Evolutionary conservation across 92 coral and sea anemone genomes (phyloP).

Genomic region (Galaxea fascicularis): DNA sequence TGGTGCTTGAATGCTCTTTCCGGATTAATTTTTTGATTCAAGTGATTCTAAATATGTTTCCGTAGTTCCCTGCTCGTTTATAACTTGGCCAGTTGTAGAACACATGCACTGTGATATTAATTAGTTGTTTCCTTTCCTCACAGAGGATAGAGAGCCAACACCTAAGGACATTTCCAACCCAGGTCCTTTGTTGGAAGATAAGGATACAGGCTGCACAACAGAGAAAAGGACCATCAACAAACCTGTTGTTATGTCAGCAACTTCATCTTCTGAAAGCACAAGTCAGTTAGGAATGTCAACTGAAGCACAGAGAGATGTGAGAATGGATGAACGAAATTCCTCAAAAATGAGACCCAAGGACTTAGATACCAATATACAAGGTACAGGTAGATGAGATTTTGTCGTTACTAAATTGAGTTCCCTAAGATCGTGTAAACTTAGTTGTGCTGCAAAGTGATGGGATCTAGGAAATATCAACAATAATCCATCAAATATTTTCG

Average conservation of each 20-base stretch:
- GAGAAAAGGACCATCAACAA: constrained; percentile 1
- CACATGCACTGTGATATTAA: too few relatives aligned
- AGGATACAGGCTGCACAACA: background rate
- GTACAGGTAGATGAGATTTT: background rate
- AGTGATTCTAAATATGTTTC: too few relatives aligned
- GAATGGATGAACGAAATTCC: background rate
- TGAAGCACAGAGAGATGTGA: constrained; percentile 25
- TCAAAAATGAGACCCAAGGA: constrained; percentile 8
- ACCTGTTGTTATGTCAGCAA: constrained; percentile 37
- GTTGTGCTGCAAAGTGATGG: too few relatives aligned
- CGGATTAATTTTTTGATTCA: too few relatives aligned
- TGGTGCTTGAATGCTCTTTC: too few relatives aligned
- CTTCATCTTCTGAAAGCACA: constrained; percentile 27
- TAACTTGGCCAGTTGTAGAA: background rate
- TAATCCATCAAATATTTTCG: too few relatives aligned
- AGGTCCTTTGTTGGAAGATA: background rate
- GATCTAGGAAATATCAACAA: too few relatives aligned
- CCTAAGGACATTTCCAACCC: background rate
- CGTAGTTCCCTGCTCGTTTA: background rate
- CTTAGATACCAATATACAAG: background rate
- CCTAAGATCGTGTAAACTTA: too few relatives aligned
- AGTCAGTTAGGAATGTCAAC: constrained; percentile 1
- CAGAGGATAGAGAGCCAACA: constrained; percentile 1
- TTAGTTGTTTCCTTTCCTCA: background rate
- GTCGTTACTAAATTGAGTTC: background rate